These are phyloP conservation scores for Xestia ashworthii DNA, from an alignment of 2,888 invertebrate genomes.

Conservation along the genomic window DNA sequence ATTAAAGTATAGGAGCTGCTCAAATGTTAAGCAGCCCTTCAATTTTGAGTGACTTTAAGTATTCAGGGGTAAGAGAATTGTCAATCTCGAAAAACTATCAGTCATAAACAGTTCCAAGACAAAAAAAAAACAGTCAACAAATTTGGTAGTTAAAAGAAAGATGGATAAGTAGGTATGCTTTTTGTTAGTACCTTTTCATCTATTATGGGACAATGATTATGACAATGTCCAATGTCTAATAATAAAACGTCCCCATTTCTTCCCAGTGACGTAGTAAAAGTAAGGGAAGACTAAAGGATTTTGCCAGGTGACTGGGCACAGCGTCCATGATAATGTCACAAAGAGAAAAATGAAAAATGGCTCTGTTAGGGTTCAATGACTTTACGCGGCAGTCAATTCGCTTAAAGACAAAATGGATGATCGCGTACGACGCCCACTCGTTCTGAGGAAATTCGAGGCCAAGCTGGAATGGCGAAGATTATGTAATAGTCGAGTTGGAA, in stretches of 20 bases:
- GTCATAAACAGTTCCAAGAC: no score
- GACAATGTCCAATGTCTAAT: slow-evolving; percentile 22
- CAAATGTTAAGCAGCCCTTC: no score
- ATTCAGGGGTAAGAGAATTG: not conserved
- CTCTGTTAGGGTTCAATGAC: slow-evolving; percentile 43
- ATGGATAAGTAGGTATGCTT: no score
- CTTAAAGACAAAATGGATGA: slow-evolving; percentile 42
- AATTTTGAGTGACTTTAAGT: no score
- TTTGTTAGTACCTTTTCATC: not conserved
- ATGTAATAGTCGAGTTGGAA: not conserved
- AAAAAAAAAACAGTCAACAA: not conserved
- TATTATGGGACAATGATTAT: not conserved
- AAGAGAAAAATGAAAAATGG: slow-evolving; percentile 48
- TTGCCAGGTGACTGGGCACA: slow-evolving; percentile 46
- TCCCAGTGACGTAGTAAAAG: slow-evolving; percentile 12
- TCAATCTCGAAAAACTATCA: not conserved
- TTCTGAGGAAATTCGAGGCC: slow-evolving; percentile 5
- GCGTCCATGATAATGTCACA: slow-evolving; percentile 44
- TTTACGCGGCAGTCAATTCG: slow-evolving; percentile 45
- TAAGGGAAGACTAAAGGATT: slow-evolving; percentile 39
- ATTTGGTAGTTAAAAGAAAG: not conserved
- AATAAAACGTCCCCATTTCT: slow-evolving; percentile 28
- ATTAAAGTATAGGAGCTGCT: no score
- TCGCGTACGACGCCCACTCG: slow-evolving; percentile 35
- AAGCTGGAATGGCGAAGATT: slow-evolving; percentile 14